phyloP scores from a whole-genome alignment of 2,888 invertebrate species.

The Melipona bicolor region DNA sequence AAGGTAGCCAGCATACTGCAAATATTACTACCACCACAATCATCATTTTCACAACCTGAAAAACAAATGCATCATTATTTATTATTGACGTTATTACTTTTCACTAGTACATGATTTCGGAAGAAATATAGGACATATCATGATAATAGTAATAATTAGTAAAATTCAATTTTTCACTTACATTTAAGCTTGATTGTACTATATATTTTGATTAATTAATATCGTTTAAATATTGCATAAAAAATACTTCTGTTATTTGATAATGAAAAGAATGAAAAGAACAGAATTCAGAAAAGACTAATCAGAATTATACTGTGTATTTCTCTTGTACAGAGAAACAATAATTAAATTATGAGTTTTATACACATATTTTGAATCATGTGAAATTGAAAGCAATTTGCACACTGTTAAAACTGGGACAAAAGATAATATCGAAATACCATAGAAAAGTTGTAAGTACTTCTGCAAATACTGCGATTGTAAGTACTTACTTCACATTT shows the following conservation, averaged over 20 bases:
- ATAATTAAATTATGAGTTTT: background rate
- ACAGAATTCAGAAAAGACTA: background rate
- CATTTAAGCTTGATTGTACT: background rate
- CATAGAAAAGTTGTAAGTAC: background rate
- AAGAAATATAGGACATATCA: too few relatives aligned
- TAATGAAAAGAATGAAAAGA: background rate
- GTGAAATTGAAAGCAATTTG: background rate
- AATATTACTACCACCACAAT: slow-evolving; percentile 97
- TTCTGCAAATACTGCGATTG: background rate
- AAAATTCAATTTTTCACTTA: too few relatives aligned
- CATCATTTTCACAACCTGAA: slow-evolving; percentile 98
- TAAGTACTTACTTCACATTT: too few relatives aligned
- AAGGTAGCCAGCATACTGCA: slow-evolving; percentile 98
- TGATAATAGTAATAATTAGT: too few relatives aligned
- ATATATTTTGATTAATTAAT: background rate
- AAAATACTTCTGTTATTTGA: background rate
- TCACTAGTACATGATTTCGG: background rate
- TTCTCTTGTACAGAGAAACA: background rate
- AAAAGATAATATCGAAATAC: background rate
- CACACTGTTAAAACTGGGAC: background rate
- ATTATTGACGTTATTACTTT: background rate
- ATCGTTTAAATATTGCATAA: background rate
- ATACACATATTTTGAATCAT: background rate
- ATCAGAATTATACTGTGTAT: background rate
- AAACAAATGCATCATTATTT: slow-evolving; percentile 72